Evolutionary conservation across 2,797 vertebrate genomes (phyloP).

Genomic region (Echiichthys vipera): DNA sequence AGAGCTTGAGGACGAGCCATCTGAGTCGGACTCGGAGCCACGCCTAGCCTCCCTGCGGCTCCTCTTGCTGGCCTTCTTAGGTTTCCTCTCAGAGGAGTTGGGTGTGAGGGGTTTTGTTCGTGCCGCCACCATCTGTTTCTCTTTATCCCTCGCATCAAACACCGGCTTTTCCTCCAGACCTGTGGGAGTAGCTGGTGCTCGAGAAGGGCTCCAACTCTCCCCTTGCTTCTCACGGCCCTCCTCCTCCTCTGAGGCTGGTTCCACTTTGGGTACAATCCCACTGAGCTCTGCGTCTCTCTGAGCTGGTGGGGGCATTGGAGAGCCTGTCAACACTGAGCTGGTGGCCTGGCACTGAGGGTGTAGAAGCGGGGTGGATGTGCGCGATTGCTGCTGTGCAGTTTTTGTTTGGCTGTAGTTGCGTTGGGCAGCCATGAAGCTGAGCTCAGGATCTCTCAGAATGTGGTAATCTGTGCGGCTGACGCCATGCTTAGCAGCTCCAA

Average conservation of each 20-base stretch:
- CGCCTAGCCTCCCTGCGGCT: conserved; percentile 88
- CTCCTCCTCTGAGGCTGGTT: conserved; percentile 83
- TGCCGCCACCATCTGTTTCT: conserved; percentile 94
- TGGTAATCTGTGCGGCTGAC: conserved; percentile 99
- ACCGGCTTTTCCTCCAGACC: conserved; percentile 84
- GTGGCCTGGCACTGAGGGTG: conserved; percentile 83
- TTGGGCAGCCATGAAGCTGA: conserved; percentile 95
- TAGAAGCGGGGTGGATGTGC: conserved; percentile 70
- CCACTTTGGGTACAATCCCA: conserved; percentile 87
- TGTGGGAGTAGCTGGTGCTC: conserved; percentile 76
- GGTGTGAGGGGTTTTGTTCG: conserved; percentile 95
- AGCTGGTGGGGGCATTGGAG: conserved; percentile 62
- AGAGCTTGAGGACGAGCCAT: conserved; percentile 92
- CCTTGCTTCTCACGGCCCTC: conserved; percentile 78
- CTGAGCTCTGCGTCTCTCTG: conserved; percentile 82
- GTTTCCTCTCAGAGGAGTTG: conserved; percentile 93
- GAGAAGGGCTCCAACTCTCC: conserved; percentile 85
- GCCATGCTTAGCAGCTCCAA: conserved; percentile 96
- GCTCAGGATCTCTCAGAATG: conserved; percentile 97
- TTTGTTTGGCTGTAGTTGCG: conserved; percentile 95
- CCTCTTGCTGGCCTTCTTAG: conserved; percentile 91
- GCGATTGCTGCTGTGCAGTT: conserved; percentile 83
- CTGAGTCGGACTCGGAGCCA: conserved; percentile 88
- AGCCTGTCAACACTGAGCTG: conserved; percentile 57
- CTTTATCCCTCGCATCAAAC: conserved; percentile 80